Evolutionary conservation across 2,888 invertebrate genomes (phyloP).

Genomic region (Dynastes tityus): DNA sequence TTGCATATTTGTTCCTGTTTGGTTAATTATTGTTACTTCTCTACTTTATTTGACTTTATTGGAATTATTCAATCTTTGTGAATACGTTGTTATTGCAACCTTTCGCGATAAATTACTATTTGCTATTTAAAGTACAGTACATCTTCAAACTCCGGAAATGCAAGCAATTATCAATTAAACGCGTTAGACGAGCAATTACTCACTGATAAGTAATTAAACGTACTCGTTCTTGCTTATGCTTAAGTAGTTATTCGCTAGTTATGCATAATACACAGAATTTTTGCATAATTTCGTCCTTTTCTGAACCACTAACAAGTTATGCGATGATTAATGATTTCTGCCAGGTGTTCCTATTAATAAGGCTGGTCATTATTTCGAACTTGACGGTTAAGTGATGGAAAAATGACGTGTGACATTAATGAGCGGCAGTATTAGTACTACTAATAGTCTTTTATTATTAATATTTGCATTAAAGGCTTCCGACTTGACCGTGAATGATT

Average conservation of each 20-base stretch:
- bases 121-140: not conserved
- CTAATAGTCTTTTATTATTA: not conserved
- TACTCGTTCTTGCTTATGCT: not conserved
- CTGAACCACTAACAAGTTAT: not conserved
- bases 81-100: too few relatives aligned
- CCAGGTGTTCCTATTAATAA: constrained; percentile 4
- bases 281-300: not conserved
- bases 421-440: not conserved
- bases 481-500: not conserved
- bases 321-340: not conserved
- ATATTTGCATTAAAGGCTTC: constrained; percentile 1
- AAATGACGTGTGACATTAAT: constrained; percentile 3
- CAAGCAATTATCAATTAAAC: constrained; percentile 11
- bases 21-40: too few relatives aligned
- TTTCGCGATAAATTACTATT: too few relatives aligned
- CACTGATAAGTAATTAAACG: constrained; percentile 5
- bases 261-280: not conserved
- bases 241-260: not conserved
- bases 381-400: constrained; percentile 3
- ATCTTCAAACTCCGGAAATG: constrained; percentile 2
- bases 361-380: not conserved
- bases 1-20: too few relatives aligned
- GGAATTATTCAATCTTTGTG: too few relatives aligned
- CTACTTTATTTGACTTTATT: too few relatives aligned
- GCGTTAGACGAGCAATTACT: constrained; percentile 6